Base-by-base conservation (phyloP, 1,140 invertebrate genomes). In the Caenorhabditis brenneri region DNA sequence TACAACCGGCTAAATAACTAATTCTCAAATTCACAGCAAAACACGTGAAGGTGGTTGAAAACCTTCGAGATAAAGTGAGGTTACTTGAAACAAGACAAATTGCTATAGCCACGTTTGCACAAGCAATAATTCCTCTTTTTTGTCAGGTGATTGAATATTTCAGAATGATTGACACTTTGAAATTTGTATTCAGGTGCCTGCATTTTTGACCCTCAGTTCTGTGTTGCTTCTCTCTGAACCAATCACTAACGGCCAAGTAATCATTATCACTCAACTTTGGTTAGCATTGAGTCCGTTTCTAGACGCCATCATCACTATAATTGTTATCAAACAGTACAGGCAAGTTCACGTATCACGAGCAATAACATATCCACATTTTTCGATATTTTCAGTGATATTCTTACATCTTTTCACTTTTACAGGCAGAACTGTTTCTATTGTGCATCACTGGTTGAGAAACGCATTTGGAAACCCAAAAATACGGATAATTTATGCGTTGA, bases 51-150 rank as follows among this genome's bases (percentile, higher is more conserved):
- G 87, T 88, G 22, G 88, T 88, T 6, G 83, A 88, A 53, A 89
- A 86, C 80, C 65, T 88, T 16, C 85, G 85, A 33, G 88, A 88
- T 79, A 58, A 87, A 48, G 85, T 83, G 10, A 19, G 88, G 19
- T 79, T 88, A 58, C 42, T 89, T 15, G 88, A 88, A 60, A 88
- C 88, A 15, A 48, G 85, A 15, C 88, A 88, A 79, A 87, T 88
- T 33, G 88, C 88, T 7, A 39, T 88, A 24, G 88, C 88, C 1
- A 88, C 88, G 4, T 53, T 89, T n/a, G 86, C 85, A 16, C 88
- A 88, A 81, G 88, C 88, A 10, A 24, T 88, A 0, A 81, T 88
- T 4, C 88, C 88, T 0, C 79, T 88, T 16, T 78, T 88, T 65
- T 88, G 88, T 82, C 88, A 88, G 86, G 88, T 88, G 48, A 33